Base-by-base conservation (phyloP, 1,140 invertebrate genomes). In the Pachyrhynchus sulphureomaculatus region DNA sequence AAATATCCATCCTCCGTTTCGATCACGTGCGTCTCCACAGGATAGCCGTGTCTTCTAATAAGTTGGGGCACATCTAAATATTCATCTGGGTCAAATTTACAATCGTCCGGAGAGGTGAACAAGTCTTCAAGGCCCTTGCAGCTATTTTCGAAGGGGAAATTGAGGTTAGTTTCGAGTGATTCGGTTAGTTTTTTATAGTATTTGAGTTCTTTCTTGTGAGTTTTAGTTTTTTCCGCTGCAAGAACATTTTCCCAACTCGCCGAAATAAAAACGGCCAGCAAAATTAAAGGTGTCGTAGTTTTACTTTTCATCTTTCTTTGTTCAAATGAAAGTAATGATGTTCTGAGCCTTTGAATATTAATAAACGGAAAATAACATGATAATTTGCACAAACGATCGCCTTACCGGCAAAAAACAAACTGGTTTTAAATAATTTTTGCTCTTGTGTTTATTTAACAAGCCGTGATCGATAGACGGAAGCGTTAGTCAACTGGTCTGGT, bases 1-100 rank as follows among this genome's bases (percentile, higher is more conserved):
- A 91, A 77, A 70, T 89, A 92, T 12, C 88, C 88, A 70, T 92
- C 90, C 33, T 84, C 76, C 0, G 89, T 91, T 12, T 78, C 68
- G 0, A 88, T 77, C 0, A 80, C 76, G 68, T 91, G 87, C 0
- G 82, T 80, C 76, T 91, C 87, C 0, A 83, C 79, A 0, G 78
- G 77, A 73, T 91, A 92, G 41, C 89, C 89, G 33, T 83, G 80
- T 44, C 74, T 69, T 36, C 77, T 78, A 63, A 88, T 84, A 29
- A 88, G 77, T 62, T 88, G 82, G 2, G 80, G 78, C 82, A 62
- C 59, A 20, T 44, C 42, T 13, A 62, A 33, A 20, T 45, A 12
- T 29, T 54, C 51, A 18, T 84, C 59, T 18, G 59, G 59, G 32
- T 62, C 51, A 49, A 39, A 71, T 70, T 45, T n/a, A 29, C 59